Evolutionary conservation across 2,113 vertebrate species (phyloP).

Genomic region (Datnioides undecimradiatus): DNA sequence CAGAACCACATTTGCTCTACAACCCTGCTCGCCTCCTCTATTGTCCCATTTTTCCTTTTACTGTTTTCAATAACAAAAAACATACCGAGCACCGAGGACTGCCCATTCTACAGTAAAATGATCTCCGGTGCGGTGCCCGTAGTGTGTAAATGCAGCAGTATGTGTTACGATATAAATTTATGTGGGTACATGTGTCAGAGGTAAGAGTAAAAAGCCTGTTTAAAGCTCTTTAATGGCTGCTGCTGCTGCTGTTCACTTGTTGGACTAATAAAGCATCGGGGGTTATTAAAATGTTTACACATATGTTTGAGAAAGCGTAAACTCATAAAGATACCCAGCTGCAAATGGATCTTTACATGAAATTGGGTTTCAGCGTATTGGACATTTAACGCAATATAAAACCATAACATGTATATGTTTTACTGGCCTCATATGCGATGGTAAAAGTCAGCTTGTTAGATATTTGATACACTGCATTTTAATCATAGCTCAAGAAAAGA

Average conservation of each 20-base stretch:
- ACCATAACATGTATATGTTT: slow-evolving; percentile 35
- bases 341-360: slow-evolving; percentile 55
- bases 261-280: slow-evolving; percentile 74
- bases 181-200: slow-evolving; percentile 65
- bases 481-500: background rate
- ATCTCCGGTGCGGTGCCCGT: slow-evolving; percentile 14
- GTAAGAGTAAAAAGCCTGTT: slow-evolving; percentile 68
- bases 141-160: slow-evolving; percentile 55
- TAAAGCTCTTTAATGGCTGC: slow-evolving; percentile 66
- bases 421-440: slow-evolving; percentile 14
- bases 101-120: slow-evolving; percentile 16
- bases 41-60: slow-evolving; percentile 21
- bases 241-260: slow-evolving; percentile 65
- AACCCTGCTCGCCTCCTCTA: background rate
- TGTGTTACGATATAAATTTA: slow-evolving; percentile 45
- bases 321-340: slow-evolving; percentile 76
- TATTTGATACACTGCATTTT: slow-evolving; percentile 24
- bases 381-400: slow-evolving; percentile 36
- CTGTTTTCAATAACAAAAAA: slow-evolving; percentile 22
- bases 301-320: slow-evolving; percentile 50
- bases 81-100: background rate
- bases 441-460: slow-evolving; percentile 11
- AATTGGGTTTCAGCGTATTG: slow-evolving; percentile 19
- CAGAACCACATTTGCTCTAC: background rate
- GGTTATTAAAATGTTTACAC: slow-evolving; percentile 74